Conservation (phyloP, 2,113 vertebrate species). For the Lophochroa leadbeateri region DNA sequence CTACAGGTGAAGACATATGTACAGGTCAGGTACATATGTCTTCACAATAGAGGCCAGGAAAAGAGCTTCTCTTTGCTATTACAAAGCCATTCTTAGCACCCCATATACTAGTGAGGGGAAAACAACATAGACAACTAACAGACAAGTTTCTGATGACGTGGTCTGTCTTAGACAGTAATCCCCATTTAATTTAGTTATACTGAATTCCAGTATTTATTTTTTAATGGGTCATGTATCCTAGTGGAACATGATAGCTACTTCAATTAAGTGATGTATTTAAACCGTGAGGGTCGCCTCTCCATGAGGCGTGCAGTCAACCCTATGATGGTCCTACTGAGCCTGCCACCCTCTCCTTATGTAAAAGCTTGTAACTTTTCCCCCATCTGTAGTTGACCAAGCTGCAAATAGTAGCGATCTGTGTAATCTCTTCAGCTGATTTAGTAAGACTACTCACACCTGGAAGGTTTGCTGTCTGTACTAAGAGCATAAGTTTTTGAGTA, state of each 20-base stretch:
- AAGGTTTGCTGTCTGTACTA: background rate
- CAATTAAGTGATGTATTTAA: background rate
- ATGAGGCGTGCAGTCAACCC: background rate
- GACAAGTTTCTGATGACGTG: background rate
- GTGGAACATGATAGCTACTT: background rate
- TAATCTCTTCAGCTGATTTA: conserved; percentile 1
- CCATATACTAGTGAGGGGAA: background rate
- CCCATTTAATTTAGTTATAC: background rate
- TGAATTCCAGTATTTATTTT: background rate
- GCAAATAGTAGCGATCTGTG: background rate
- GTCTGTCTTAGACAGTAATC: background rate
- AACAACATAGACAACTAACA: background rate
- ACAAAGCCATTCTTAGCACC: background rate
- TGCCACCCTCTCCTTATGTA: background rate
- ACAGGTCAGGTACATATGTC: background rate
- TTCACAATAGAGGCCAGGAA: background rate
- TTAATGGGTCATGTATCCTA: background rate
- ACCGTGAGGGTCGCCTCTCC: background rate
- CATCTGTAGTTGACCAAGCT: background rate
- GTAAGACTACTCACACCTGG: background rate
- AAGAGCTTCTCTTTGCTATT: background rate
- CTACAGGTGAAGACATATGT: too few species aligned
- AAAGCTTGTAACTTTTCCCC: background rate
- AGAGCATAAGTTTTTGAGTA: background rate
- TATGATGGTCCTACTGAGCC: background rate